Evolutionary conservation across 2,113 vertebrate species (phyloP).

Genomic region (Zeus faber): DNA sequence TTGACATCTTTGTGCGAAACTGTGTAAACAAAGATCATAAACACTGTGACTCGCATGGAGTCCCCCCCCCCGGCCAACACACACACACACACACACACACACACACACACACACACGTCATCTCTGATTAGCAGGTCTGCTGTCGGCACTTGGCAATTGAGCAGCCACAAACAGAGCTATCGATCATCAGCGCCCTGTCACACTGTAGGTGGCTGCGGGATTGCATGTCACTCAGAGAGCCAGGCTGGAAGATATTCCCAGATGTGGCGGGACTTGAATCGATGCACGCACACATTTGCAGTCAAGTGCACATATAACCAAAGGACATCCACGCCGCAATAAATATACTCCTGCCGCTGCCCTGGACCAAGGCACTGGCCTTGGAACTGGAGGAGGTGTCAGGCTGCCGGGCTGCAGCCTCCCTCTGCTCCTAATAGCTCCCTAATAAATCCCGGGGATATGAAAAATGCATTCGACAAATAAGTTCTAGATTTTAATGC

Average conservation of each 20-base stretch:
- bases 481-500: too few relatives aligned
- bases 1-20: too few relatives aligned
- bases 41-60: neutral
- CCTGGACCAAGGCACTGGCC: too few relatives aligned
- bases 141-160: conserved; percentile 24
- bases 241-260: conserved; percentile 11
- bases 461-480: too few relatives aligned
- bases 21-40: neutral
- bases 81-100: neutral
- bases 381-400: too few relatives aligned
- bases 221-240: conserved; percentile 31
- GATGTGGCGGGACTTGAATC: conserved; percentile 13
- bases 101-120: conserved; percentile 5
- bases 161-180: conserved; percentile 25
- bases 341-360: too few relatives aligned
- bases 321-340: too few relatives aligned
- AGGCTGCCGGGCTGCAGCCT: too few relatives aligned
- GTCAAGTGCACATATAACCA: too few relatives aligned
- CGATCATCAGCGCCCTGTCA: conserved; percentile 25
- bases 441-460: too few relatives aligned
- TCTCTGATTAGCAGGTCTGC: conserved; percentile 33
- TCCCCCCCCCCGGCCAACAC: too few relatives aligned
- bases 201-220: conserved; percentile 24
- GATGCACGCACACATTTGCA: conserved; percentile 2
- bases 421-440: too few relatives aligned